Evolutionary conservation across 2,888 invertebrate species (phyloP).

Genomic region (Hesperia comma): DNA sequence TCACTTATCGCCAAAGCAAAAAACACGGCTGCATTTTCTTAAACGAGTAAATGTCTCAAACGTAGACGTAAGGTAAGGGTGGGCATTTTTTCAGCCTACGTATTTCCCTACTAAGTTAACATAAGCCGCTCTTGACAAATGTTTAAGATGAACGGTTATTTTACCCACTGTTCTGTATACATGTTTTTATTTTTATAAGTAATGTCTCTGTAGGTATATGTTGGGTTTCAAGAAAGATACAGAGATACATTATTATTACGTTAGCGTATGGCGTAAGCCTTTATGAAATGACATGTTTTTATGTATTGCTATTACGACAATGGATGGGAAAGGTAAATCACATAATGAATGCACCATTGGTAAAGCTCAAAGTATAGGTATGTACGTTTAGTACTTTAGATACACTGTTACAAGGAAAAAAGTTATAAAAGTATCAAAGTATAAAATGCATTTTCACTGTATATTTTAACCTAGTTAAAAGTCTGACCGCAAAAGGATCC

Average conservation of each 20-base stretch:
- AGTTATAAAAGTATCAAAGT: conserved; percentile 1
- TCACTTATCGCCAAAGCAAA: conserved; percentile 12
- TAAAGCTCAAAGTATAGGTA: neutral
- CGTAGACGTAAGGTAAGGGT: conserved; percentile 56
- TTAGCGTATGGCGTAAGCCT: conserved; percentile 51
- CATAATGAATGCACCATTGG: neutral
- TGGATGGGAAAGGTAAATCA: conserved; percentile 15
- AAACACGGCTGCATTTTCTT: conserved; percentile 27
- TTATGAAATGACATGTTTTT: conserved; percentile 55
- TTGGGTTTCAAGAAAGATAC: conserved; percentile 58
- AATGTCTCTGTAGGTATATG: conserved; percentile 57
- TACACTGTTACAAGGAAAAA: neutral
- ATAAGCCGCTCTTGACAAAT: conserved; percentile 81
- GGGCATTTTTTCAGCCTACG: conserved; percentile 64
- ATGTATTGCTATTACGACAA: conserved; percentile 18
- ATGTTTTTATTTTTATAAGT: conserved; percentile 62
- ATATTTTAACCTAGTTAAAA: conserved; percentile 49
- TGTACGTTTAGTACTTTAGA: neutral
- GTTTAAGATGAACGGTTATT: conserved; percentile 81
- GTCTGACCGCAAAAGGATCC: conserved; percentile 45
- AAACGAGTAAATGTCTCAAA: conserved; percentile 59
- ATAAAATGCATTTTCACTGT: conserved; percentile 29
- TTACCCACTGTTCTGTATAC: conserved; percentile 67
- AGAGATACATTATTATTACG: conserved; percentile 55
- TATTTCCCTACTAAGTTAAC: conserved; percentile 74